Evolutionary conservation across 2,797 vertebrate species (phyloP).

Genomic region (Poeciliopsis infans): DNA sequence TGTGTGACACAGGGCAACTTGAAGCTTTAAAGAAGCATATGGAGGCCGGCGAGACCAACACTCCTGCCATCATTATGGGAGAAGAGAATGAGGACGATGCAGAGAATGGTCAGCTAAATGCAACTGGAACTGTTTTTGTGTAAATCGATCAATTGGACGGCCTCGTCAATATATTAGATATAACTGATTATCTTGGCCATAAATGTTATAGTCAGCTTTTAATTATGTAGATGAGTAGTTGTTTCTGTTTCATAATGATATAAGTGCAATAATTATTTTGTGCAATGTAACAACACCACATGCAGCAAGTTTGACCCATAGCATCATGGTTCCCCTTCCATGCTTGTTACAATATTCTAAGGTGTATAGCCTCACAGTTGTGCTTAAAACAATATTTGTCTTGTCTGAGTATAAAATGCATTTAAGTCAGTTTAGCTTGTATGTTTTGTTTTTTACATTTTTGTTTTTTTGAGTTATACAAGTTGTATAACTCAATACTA

Average conservation of each 20-base stretch:
- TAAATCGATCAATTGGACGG: background rate
- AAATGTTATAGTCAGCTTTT: background rate
- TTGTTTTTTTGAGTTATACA: no score
- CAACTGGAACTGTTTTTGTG: background rate
- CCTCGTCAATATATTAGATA: background rate
- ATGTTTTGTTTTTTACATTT: background rate
- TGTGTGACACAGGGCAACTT: slow-evolving; percentile 87
- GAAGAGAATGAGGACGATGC: slow-evolving; percentile 95
- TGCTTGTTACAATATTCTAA: background rate
- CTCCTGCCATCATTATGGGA: slow-evolving; percentile 91
- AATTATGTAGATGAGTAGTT: background rate
- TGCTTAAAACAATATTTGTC: background rate
- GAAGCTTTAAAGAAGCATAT: slow-evolving; percentile 97
- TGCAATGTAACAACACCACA: background rate
- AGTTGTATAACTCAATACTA: background rate
- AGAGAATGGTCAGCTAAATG: slow-evolving; percentile 85
- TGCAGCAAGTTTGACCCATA: background rate
- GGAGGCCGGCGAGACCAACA: slow-evolving; percentile 94
- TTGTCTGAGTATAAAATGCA: background rate
- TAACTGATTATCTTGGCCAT: background rate
- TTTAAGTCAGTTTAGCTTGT: background rate
- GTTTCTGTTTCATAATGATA: background rate
- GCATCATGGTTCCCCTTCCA: background rate
- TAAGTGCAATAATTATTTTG: background rate
- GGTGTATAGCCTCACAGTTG: background rate